Evolutionary conservation across 2,797 vertebrate genomes (phyloP).

Genomic region (Zenarchopterus dispar): DNA sequence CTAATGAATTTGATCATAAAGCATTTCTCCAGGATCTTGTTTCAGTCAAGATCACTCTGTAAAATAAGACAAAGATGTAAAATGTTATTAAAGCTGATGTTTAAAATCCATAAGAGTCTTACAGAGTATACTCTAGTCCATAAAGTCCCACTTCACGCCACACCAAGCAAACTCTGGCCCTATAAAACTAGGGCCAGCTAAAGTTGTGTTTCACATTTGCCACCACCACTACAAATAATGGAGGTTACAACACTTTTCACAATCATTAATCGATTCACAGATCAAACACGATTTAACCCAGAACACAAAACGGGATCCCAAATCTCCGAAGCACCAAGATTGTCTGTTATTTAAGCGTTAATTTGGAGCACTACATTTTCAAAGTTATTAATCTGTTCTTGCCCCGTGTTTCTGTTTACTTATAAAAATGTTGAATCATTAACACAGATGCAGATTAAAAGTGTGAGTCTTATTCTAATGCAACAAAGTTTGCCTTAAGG

Average conservation of each 20-base stretch:
- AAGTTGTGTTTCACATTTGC: constrained; percentile 26
- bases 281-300: constrained; percentile 53
- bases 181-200: constrained; percentile 79
- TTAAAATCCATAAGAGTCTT: constrained; percentile 33
- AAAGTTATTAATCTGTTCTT: background rate
- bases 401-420: constrained; percentile 7
- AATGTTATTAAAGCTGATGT: constrained; percentile 26
- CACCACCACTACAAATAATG: constrained; percentile 50
- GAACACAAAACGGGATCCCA: constrained; percentile 35
- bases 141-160: constrained; percentile 23
- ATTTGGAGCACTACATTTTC: constrained; percentile 9
- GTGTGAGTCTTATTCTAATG: constrained; percentile 12
- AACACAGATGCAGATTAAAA: constrained; percentile 14
- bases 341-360: constrained; percentile 46
- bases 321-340: constrained; percentile 50
- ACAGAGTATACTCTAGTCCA: constrained; percentile 40
- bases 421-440: constrained; percentile 8
- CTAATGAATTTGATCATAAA: background rate
- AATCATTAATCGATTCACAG: constrained; percentile 59
- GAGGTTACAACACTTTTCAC: constrained; percentile 53
- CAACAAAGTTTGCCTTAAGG: constrained; percentile 31
- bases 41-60: constrained; percentile 1
- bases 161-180: constrained; percentile 50
- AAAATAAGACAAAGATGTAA: constrained; percentile 7
- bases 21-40: constrained; percentile 15